phyloP scores from a whole-genome alignment of 1,140 invertebrate species.

The Drosophila willistoni region DNA sequence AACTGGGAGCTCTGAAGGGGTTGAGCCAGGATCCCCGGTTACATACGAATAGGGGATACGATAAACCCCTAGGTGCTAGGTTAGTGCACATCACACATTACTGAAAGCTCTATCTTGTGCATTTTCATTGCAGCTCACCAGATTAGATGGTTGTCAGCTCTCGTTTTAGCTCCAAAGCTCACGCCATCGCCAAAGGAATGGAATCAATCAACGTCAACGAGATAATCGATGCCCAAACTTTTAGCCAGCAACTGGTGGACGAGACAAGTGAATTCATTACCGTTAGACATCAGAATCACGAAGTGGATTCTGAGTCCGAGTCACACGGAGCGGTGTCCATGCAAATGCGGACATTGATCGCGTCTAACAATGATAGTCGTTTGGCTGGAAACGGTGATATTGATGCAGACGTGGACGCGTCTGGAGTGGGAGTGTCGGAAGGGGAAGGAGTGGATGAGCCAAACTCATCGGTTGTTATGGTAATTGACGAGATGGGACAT shows the following conservation, averaged over 20 bases:
- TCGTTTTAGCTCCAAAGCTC: conserved; percentile 7
- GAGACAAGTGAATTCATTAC: conserved; percentile 83
- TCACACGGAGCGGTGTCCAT: conserved; percentile 30
- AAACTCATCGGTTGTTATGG: conserved; percentile 83
- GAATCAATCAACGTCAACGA: conserved; percentile 87
- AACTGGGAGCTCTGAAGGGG: not conserved
- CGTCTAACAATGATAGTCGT: conserved; percentile 6
- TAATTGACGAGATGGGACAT: conserved; percentile 83
- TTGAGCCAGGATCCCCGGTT: not conserved
- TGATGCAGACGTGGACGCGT: not conserved
- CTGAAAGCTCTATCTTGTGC: not conserved
- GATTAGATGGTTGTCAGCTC: conserved; percentile 9
- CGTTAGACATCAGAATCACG: conserved; percentile 19
- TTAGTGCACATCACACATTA: not conserved
- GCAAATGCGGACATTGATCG: conserved; percentile 39
- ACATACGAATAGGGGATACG: not conserved
- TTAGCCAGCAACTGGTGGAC: conserved; percentile 85
- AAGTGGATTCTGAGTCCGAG: conserved; percentile 19
- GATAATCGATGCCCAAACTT: conserved; percentile 87
- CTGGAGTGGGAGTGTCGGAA: not conserved
- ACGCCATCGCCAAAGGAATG: conserved; percentile 79
- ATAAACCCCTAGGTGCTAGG: not conserved
- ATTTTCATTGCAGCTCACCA: conserved; percentile 18
- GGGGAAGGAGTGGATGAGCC: conserved; percentile 63
- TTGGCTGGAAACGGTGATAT: conserved; percentile 9